Evolutionary conservation across 2,797 vertebrate genomes (phyloP).

Genomic region (Cynopterus sphinx): DNA sequence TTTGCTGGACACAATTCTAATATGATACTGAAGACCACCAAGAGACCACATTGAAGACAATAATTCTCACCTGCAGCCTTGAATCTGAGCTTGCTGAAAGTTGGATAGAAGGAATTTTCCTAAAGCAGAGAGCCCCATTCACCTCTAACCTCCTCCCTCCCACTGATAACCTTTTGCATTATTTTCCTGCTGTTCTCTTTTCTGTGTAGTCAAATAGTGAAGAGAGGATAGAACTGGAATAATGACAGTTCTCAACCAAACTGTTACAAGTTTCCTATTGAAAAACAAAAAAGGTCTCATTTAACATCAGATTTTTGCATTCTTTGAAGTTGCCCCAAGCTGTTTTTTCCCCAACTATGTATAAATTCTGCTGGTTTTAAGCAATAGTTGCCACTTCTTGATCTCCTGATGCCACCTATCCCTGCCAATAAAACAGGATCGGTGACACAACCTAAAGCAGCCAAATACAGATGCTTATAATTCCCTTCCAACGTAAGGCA

Average conservation of each 20-base stretch:
- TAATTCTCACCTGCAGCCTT: neutral
- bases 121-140: neutral
- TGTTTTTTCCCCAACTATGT: neutral
- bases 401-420: neutral
- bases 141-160: neutral
- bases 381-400: neutral
- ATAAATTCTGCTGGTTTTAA: neutral
- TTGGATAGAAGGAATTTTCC: neutral
- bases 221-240: neutral
- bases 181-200: neutral
- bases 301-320: neutral
- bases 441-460: neutral
- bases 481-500: neutral
- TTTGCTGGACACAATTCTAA: neutral
- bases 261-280: neutral
- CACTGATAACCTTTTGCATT: neutral
- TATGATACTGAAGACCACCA: neutral
- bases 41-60: neutral
- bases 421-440: neutral
- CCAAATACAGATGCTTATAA: neutral
- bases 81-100: neutral
- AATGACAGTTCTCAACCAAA: neutral
- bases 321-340: neutral
- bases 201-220: neutral
- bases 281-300: neutral